These are phyloP conservation scores for Hepsetus odoe DNA, from an alignment of 2,113 vertebrate genomes.

Conservation along the genomic window DNA sequence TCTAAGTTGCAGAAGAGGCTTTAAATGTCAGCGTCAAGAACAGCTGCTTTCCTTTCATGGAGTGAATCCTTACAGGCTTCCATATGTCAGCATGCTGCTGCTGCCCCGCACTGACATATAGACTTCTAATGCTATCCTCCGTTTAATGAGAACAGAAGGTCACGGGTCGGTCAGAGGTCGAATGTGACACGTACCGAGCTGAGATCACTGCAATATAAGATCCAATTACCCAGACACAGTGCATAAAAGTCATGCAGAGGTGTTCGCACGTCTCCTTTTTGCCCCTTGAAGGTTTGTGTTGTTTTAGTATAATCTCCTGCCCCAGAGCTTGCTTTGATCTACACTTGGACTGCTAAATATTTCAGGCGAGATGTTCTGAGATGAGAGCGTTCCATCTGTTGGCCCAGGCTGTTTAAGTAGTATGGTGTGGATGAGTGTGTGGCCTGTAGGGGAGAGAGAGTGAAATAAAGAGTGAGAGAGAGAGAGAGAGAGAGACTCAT, in stretches of 20 bases:
- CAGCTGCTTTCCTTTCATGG: not conserved
- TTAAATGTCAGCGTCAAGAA: conserved; percentile 13
- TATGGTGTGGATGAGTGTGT: not conserved
- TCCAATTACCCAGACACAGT: not conserved
- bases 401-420: conserved; percentile 23
- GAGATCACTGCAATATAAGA: not conserved
- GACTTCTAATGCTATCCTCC: not conserved
- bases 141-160: conserved; percentile 32
- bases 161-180: conserved; percentile 5
- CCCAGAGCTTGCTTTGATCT: conserved; percentile 44
- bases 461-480: conserved; percentile 13
- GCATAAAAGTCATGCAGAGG: not conserved
- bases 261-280: not conserved
- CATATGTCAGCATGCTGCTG: conserved; percentile 20
- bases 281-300: conserved; percentile 27
- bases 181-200: not conserved
- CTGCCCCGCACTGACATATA: conserved; percentile 23
- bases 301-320: conserved; percentile 30
- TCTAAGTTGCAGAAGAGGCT: not conserved
- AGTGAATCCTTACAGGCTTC: not conserved
- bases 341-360: conserved; percentile 64
- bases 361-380: conserved; percentile 44
- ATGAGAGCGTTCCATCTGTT: conserved; percentile 48
- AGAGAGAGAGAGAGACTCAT: not conserved
- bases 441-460: not conserved